Base-by-base conservation (phyloP, 2,888 invertebrate species). In the Boloria selene region DNA sequence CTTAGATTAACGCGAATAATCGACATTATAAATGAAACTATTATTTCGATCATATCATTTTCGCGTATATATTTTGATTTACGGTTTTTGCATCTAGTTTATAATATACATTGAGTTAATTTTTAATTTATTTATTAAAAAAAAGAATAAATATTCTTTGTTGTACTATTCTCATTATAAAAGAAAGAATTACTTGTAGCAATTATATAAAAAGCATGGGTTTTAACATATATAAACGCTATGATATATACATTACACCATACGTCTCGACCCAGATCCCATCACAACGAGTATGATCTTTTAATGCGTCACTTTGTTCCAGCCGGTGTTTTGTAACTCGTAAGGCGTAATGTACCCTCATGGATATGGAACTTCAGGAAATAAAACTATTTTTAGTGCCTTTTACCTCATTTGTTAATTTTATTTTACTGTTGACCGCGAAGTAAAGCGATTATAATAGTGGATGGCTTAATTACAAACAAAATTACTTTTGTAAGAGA, bases 271-370 rank as follows among this genome's bases (percentile, higher is more conserved):
- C 72, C 72, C 51, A 72, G 64, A 71, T 72, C 69, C 59, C 68
- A 80, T 61, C 69, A 69, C 69, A 69, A 69, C 78, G 79, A 77
- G 78, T 78, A 84, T 85, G 85, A 83, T 85, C 84, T 85, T 82
- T 84, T 85, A 84, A 83, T 81, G 81, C 75, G 71, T 61, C 77
- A 73, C 84, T 85, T 86, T 86, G 85, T 83, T 77, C 72, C 64
- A 68, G 80, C 76, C 77, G 75, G 71, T 71, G 71, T 68, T 74
- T 70, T 82, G 79, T 79, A 66, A 63, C 52, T 59, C 68, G 58
- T 81, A 79, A 79, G 78, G 76, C 75, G 76, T 79, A 79, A 81
- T 80, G 79, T 77, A 72, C 73, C 73, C 69, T 68, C 53, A 66
- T 68, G 70, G 71, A 70, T 70, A 66, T 71, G 72, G 64, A 58